phyloP scores from a whole-genome alignment of 35 echinoderm and acorn worm genomes.

The Lytechinus pictus region DNA sequence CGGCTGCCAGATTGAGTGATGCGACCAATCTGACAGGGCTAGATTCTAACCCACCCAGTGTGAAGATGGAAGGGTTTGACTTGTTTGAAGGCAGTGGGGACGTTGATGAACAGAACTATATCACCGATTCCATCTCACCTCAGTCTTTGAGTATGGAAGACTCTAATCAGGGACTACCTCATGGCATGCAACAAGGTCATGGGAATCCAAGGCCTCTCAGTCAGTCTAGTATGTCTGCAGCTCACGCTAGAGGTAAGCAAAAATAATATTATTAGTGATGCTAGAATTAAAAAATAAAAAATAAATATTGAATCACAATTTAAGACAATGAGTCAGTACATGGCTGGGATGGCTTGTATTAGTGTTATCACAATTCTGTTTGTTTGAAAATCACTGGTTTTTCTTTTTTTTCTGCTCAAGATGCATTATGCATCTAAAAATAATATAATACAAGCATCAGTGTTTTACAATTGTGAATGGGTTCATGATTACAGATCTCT shows the following conservation, averaged over 20 bases:
- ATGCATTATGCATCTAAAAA: too few species aligned
- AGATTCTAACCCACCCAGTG: constrained; percentile 84
- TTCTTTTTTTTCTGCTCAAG: too few species aligned
- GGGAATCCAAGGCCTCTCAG: constrained; percentile 35
- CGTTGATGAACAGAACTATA: constrained; percentile 83
- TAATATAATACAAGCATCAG: too few species aligned
- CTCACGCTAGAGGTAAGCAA: constrained; percentile 31
- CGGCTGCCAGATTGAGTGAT: constrained; percentile 65
- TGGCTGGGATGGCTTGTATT: too few species aligned
- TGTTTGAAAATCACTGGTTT: too few species aligned
- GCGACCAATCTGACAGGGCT: constrained; percentile 66
- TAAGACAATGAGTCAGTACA: too few species aligned
- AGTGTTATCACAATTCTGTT: too few species aligned
- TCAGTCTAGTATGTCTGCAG: not conserved
- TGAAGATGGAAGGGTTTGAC: constrained; percentile 89
- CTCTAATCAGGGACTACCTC: constrained; percentile 40
- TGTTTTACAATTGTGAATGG: too few species aligned
- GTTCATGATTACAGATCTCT: too few species aligned
- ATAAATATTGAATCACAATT: too few species aligned
- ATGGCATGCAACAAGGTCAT: constrained; percentile 34
- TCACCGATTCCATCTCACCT: constrained; percentile 80
- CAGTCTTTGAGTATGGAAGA: constrained; percentile 57
- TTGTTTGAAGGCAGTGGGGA: constrained; percentile 79
- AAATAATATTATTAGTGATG: not conserved
- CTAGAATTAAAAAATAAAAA: too few species aligned